Percentiles rank a stretch among this genome's conserved stretches.
Evolutionary conservation across 2,888 invertebrate species (phyloP).

Genomic region (Harpalus rufipes): DNA sequence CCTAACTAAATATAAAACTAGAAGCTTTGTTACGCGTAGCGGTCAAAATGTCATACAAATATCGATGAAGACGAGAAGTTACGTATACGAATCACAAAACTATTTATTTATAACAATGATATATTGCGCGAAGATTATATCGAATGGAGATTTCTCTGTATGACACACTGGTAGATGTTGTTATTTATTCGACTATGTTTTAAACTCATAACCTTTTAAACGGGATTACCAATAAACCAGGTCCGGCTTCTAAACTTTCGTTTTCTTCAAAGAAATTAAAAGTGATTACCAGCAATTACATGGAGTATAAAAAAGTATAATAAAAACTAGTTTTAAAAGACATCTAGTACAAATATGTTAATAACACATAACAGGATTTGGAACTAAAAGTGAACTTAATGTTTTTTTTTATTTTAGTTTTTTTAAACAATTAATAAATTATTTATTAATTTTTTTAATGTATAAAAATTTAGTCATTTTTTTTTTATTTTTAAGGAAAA

Average conservation of each 20-base stretch:
- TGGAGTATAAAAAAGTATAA: neutral
- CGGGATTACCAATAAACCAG: neutral
- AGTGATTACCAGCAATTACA: neutral
- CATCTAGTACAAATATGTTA: neutral
- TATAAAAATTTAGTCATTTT: too few relatives aligned
- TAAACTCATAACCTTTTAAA: constrained; percentile 1
- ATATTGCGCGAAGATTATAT: neutral
- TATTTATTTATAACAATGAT: constrained; percentile 13
- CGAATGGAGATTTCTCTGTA: neutral
- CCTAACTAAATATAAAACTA: constrained; percentile 48
- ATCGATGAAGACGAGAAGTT: constrained; percentile 20
- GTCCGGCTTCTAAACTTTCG: neutral
- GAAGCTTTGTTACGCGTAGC: constrained; percentile 21
- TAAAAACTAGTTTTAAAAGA: neutral
- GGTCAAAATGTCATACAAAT: constrained; percentile 37
- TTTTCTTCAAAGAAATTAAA: neutral
- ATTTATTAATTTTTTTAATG: neutral
- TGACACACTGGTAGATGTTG: neutral
- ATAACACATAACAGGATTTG: neutral
- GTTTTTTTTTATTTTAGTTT: neutral
- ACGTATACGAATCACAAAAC: constrained; percentile 14
- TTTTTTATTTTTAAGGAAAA: too few relatives aligned
- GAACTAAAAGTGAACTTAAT: neutral
- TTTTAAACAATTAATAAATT: neutral
- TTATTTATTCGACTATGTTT: neutral